Base-by-base conservation (phyloP, 2,888 invertebrate species). In the Charanyca ferruginea region DNA sequence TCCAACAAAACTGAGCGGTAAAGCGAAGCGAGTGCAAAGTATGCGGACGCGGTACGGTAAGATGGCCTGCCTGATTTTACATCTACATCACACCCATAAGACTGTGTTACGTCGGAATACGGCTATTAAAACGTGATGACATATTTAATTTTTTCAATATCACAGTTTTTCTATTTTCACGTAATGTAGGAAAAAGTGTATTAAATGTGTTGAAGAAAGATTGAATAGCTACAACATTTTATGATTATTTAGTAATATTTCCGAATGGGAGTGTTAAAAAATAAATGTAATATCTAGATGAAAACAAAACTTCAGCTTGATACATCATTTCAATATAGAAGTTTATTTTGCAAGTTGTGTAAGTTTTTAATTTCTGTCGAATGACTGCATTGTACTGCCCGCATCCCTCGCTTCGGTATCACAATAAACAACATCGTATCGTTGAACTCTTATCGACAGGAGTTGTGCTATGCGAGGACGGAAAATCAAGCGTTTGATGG, bases 21-120 rank as follows among this genome's bases (percentile, higher is more conserved):
- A 49, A 20, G 5, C 23, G 38, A 55, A 45, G 18, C 55, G 32
- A 16, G 20, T 51, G 28, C 44, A 18, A 20, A 52, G 23, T 32
- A 16, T 13, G 11, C 38, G 44, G 5, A 22, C n/a, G 22, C 57
- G 32, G 23, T 73, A 38, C 32, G 44, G 44, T 16, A 66, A 66
- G 57, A 32, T 44, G 38, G 20, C 32, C 42, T 42, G n/a, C 44
- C 13, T 55, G 4, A 47, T 65, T 20, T 44, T 65, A 38, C 22
- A 28, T 28, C n/a, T 69, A n/a, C 53, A 22, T 4, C 8, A 23
- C 9, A 42, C n/a, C 1, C 11, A 23, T 18, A 53, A 28, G n/a
- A 28, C 22, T 35, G 18, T 18, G 28, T 4, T 35, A 23, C 18
- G 48, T n/a, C 72, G 32, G 1, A 8, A n/a, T 28, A 13, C 11